Percentiles rank a stretch among this genome's conserved stretches.
phyloP scores from a whole-genome alignment of 2,797 vertebrate species.

The Esox lucius region DNA sequence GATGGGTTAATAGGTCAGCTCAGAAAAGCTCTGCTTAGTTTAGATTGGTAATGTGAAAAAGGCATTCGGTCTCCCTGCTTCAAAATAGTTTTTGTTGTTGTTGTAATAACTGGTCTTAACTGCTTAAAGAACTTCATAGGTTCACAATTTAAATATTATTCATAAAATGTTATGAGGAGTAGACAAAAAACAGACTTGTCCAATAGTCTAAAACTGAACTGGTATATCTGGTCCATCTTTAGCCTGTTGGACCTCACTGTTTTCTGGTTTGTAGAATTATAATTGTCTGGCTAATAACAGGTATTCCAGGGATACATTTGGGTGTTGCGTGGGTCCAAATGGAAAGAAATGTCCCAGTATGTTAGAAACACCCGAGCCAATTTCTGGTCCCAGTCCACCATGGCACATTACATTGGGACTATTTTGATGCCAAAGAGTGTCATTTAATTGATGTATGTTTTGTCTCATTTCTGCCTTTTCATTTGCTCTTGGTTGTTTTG shows the following conservation, averaged over 20 bases:
- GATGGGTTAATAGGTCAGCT: background rate
- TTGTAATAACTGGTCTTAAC: slow-evolving; percentile 24
- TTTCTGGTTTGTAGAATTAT: too few species aligned
- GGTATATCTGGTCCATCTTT: too few species aligned
- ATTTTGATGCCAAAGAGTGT: slow-evolving; percentile 74
- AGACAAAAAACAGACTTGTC: too few species aligned
- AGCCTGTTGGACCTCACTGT: too few species aligned
- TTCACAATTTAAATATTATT: slow-evolving; percentile 37
- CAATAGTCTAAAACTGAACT: too few species aligned
- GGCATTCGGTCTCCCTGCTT: background rate
- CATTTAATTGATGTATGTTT: slow-evolving; percentile 37
- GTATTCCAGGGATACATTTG: too few species aligned
- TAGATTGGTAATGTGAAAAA: background rate
- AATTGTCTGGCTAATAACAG: too few species aligned
- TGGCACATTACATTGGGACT: slow-evolving; percentile 44
- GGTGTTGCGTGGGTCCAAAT: too few species aligned
- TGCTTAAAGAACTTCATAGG: slow-evolving; percentile 23
- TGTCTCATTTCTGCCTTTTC: background rate
- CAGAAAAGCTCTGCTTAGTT: background rate
- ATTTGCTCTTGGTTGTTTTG: slow-evolving; percentile 39
- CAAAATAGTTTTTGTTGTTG: background rate
- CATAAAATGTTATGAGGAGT: slow-evolving; percentile 14
- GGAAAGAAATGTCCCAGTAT: too few species aligned
- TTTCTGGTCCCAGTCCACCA: slow-evolving; percentile 19
- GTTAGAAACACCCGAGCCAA: too few species aligned